Evolutionary conservation across 2,888 invertebrate genomes (phyloP).

Genomic region (Melitaea athalia): DNA sequence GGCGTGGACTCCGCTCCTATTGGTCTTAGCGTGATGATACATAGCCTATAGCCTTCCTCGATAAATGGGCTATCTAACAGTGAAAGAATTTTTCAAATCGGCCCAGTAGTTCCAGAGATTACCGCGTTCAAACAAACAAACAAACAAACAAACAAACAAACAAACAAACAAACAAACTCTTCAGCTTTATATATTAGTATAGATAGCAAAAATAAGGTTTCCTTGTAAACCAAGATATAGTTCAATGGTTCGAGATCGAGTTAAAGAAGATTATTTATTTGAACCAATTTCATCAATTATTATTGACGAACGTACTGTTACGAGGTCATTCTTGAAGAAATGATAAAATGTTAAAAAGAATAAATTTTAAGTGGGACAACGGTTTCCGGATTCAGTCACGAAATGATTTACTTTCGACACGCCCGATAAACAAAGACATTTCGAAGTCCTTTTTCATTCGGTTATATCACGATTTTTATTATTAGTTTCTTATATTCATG

Average conservation of each 20-base stretch:
- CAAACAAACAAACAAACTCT: too few species aligned
- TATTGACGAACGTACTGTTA: conserved; percentile 1
- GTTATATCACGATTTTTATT: conserved; percentile 18
- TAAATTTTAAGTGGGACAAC: conserved; percentile 59
- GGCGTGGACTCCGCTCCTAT: too few species aligned
- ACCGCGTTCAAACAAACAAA: too few species aligned
- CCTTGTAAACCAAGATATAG: not conserved
- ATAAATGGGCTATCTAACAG: too few species aligned
- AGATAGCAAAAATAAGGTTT: not conserved
- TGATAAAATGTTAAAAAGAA: conserved; percentile 25
- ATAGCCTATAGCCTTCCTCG: too few species aligned
- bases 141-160: too few species aligned
- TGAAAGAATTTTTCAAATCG: too few species aligned
- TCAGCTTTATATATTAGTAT: too few species aligned
- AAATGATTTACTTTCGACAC: conserved; percentile 61
- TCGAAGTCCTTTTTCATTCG: conserved; percentile 15
- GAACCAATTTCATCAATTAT: conserved; percentile 20
- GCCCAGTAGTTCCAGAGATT: too few species aligned
- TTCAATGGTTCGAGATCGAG: not conserved
- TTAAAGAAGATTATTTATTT: conserved; percentile 13
- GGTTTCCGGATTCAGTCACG: conserved; percentile 78
- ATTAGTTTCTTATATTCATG: not conserved
- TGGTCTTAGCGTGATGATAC: too few species aligned
- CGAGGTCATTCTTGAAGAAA: conserved; percentile 10
- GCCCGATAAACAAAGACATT: conserved; percentile 17